These are phyloP conservation scores for Sceliomorpha sp. DNA, from an alignment of 2,888 invertebrate genomes.

Conservation along the genomic window DNA sequence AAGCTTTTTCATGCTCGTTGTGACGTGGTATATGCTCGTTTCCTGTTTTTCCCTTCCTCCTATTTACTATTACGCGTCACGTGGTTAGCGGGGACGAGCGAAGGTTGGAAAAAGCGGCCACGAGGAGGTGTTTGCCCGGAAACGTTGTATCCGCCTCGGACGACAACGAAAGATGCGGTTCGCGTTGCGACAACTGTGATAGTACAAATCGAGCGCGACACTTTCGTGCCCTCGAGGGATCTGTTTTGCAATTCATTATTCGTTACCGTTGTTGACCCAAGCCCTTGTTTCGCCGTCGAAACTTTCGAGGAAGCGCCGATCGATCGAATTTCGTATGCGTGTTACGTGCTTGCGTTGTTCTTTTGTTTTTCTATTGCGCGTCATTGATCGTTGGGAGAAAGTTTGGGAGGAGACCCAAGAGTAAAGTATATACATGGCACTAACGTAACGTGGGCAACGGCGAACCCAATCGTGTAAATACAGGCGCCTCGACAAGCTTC, in stretches of 20 bases:
- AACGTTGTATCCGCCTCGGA: constrained; percentile 1
- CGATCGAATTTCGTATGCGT: too few relatives aligned
- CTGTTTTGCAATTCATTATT: constrained; percentile 21
- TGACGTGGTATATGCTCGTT: too few relatives aligned
- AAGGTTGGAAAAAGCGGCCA: constrained; percentile 47
- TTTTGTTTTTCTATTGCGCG: background rate
- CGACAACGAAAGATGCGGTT: too few relatives aligned
- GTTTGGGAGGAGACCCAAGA: constrained; percentile 15
- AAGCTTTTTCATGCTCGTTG: too few relatives aligned
- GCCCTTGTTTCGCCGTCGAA: too few relatives aligned
- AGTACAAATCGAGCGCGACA: constrained; percentile 32
- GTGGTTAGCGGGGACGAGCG: constrained; percentile 62
- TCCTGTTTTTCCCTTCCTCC: constrained; percentile 18
- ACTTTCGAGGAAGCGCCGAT: too few relatives aligned
- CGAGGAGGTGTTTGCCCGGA: constrained; percentile 3
- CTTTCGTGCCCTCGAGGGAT: constrained; percentile 1
- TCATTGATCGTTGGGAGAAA: background rate
- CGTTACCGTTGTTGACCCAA: constrained; percentile 10
- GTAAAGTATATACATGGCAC: constrained; percentile 27
- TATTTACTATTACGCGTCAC: constrained; percentile 31
- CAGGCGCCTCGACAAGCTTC: constrained; percentile 40
- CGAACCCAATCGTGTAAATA: constrained; percentile 35
- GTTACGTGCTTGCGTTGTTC: too few relatives aligned
- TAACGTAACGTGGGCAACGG: constrained; percentile 23
- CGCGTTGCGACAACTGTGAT: constrained; percentile 42